These are phyloP conservation scores for Leistus spinibarbis DNA, from an alignment of 2,888 invertebrate genomes.

Conservation along the genomic window DNA sequence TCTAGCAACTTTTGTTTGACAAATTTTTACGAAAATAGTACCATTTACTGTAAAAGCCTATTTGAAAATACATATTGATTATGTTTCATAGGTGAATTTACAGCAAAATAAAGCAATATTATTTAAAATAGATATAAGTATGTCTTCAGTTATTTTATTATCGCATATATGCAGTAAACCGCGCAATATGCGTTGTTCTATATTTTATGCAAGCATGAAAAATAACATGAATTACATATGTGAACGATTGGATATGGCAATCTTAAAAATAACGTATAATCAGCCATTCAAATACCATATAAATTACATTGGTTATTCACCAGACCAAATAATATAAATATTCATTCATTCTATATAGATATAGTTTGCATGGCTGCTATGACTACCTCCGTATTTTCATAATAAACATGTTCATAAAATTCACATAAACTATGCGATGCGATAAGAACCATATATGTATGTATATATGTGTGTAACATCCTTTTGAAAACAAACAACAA, in stretches of 20 bases:
- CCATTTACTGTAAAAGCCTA: too few species aligned
- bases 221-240: not conserved
- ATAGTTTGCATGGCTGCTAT: not conserved
- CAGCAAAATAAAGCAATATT: too few species aligned
- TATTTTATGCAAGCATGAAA: not conserved
- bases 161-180: too few species aligned
- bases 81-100: too few species aligned
- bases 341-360: constrained; percentile 21
- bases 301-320: constrained; percentile 9
- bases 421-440: not conserved
- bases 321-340: constrained; percentile 17
- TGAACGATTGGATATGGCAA: constrained; percentile 14
- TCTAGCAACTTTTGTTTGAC: too few species aligned
- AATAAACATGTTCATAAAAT: not conserved
- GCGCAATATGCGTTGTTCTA: not conserved
- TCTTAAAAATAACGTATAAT: constrained; percentile 31
- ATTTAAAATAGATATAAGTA: too few species aligned
- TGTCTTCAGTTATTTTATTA: too few species aligned
- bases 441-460: not conserved
- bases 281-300: constrained; percentile 19
- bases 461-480: constrained; percentile 22
- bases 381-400: not conserved
- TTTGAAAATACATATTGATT: too few species aligned
- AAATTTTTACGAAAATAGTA: too few species aligned
- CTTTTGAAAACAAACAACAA: constrained; percentile 11